Base-by-base conservation (phyloP, 2,888 invertebrate genomes). In the Pterobdella sp. region DNA sequence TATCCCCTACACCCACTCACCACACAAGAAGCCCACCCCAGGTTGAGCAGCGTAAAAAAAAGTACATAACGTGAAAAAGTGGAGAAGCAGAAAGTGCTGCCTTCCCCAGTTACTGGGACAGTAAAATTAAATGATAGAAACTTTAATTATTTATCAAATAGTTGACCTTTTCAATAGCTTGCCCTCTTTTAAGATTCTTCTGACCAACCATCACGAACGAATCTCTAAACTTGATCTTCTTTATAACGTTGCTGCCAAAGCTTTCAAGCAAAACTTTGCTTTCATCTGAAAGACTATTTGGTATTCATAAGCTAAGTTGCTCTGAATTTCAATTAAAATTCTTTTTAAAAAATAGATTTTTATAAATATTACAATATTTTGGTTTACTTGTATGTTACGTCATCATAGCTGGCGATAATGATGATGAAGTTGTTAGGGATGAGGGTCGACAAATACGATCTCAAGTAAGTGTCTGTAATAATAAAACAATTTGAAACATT, bases 161-260 rank as follows among this genome's bases (percentile, higher is more conserved):
- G 4, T 71, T 29, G 64, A 80, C 80, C 77, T 79, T 81, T 79
- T 84, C 84, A 64, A 83, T 78, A 35, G 83, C 83, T 74, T 79
- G 77, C 31, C 78, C 78, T 18, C 72, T 73, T 2, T 73, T 63
- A 36, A 78, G 72, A 0, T 77, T 76, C 71, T 79, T 79, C 75
- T 84, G 84, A n/a, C 84, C 84, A 73, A 84, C 78, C 77, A 84
- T 78, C 35, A 82, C 76, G 74, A 80, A 82, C 56, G 79, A 77
- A 74, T 83, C 83, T 56, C 84, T 76, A 76, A 81, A 82, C 31
- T 77, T 77, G 4, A 84, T 74, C 65, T 79, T 77, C 32, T 79
- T 78, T n/a, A 81, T 78, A 0, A 78, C 69, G 29, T 75, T 74
- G 73, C 81, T 81, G 1, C 84, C 84, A 77, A 79, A 81, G 22